Evolutionary conservation across 1,140 invertebrate species (phyloP), one percentile per base, ranked within the genome.

Genomic region (Lepidurus arcticus): DNA sequence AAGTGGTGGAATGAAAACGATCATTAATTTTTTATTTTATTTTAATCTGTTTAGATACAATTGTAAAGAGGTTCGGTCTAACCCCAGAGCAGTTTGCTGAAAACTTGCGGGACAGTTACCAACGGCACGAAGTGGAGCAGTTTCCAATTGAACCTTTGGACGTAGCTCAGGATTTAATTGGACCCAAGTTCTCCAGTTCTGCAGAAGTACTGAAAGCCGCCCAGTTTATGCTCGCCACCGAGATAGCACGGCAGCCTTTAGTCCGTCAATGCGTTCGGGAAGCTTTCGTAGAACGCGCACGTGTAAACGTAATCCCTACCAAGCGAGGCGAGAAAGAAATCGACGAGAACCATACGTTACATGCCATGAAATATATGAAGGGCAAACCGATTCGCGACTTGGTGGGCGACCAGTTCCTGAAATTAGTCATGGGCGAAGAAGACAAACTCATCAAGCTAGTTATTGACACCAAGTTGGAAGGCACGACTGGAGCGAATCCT

Each of bases 51-150:
- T 34, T 34, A 34, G 34, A 34, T 84, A 90, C 90, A 6, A 88
- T 98, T 47, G 93, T 94, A 1, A 94, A 94, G 83, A 93, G 91
- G 80, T 99, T 99, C 86, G 98, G 98, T 80, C 85, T 99, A n/a
- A 92, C 91, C 1, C 94, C 98, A 0, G 94, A 97, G 83, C 92
- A 99, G 83, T 98, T 98, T 86, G 97, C 95, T 3, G 96, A 99
- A 86, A 99, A 99, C 86, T 85, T 99, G 0, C 88, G 95, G 1
- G 97, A 98, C 83, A 97, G 97, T 84, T 99, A 98, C 86, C 94
- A 96, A 83, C 88, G 94, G n/a, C 94, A 98, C 85, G 97, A 99
- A 83, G 94, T 99, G 2, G 95, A 98, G 74, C 96, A 98, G 85
- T 93, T 94, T 81, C 88, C 90, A 0, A 87, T 90, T 2, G 91